Evolutionary conservation across 2,797 vertebrate genomes (phyloP).

Genomic region (Macropus fuliginosus): DNA sequence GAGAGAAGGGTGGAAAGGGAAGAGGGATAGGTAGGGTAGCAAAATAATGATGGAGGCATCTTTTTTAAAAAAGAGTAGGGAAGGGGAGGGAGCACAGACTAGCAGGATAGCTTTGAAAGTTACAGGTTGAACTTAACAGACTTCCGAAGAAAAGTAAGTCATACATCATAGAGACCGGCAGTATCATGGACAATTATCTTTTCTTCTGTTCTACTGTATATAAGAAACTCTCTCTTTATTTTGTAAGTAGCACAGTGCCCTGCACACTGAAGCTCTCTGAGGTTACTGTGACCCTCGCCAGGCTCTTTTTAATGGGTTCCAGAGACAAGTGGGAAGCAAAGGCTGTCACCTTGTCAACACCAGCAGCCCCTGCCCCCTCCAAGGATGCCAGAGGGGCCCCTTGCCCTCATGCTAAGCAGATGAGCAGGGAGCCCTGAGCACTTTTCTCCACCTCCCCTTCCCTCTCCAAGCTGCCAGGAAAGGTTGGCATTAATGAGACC

Average conservation of each 20-base stretch:
- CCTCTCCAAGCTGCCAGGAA: constrained; percentile 40
- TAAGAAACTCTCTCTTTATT: accelerated
- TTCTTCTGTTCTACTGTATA: neutral
- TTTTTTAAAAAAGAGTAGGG: neutral
- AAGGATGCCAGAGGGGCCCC: neutral
- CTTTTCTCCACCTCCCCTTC: neutral
- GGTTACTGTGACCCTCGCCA: neutral
- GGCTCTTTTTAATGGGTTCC: neutral
- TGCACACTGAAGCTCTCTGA: neutral
- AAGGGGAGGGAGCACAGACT: neutral
- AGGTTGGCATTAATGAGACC: constrained; percentile 60
- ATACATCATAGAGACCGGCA: neutral
- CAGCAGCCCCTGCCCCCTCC: neutral
- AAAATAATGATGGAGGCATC: neutral
- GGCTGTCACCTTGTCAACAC: neutral
- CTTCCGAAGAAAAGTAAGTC: neutral
- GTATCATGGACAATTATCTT: neutral
- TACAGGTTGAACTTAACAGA: neutral
- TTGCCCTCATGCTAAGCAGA: neutral
- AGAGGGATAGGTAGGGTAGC: neutral
- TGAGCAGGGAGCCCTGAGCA: neutral
- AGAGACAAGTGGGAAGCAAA: neutral
- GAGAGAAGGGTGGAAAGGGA: neutral
- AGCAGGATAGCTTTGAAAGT: neutral
- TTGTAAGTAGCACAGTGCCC: accelerated